Evolutionary conservation across 2,888 invertebrate species (phyloP), one percentile per base, ranked within the genome.

Genomic region (Ormia ochracea): DNA sequence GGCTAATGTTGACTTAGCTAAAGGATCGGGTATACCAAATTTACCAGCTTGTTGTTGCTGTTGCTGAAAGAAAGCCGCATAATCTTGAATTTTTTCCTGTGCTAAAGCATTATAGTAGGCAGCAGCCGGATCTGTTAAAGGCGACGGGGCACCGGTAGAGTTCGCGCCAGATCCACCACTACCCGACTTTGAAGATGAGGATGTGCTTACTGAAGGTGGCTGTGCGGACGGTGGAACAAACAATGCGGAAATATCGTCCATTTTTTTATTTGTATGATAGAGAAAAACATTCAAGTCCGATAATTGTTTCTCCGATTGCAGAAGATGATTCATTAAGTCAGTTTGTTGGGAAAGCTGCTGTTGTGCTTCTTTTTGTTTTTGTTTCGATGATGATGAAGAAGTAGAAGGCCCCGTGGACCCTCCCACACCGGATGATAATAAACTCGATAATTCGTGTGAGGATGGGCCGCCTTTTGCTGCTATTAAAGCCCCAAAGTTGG

Each of bases 1-100:
- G 7, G 94, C 93, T 82, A 95, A 89, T 28, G 94, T 94, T 10
- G 94, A 93, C 85, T 94, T 94, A 0, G 94, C 93, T 90, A 95
- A 92, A 0, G 95, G 94, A 88, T 95, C 95, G 0, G 94, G 94
- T 83, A 94, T 92, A 4, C 88, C 86, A 74, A 87, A 87, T 84
- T 89, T 89, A 74, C 88, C 89, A 66, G 86, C 86, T 59, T 86
- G 88, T 81, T 88, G 92, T 78, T 83, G 82, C 81, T 88, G 92
- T 61, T 83, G 83, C 90, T 82, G 92, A 85, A 82, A 91, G 88
- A 79, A 92, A 43, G 83, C 91, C 81, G 82, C 91, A 87, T 85
- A 91, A 88, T 82, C 92, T 90, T 77, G 92, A 89, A 82, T 92
- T 90, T 87, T 91, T 89, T 83, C 91, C 89, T 82, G 88, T 1